Conservation (phyloP, 2,888 invertebrate species). For the Corbicula japonica region DNA sequence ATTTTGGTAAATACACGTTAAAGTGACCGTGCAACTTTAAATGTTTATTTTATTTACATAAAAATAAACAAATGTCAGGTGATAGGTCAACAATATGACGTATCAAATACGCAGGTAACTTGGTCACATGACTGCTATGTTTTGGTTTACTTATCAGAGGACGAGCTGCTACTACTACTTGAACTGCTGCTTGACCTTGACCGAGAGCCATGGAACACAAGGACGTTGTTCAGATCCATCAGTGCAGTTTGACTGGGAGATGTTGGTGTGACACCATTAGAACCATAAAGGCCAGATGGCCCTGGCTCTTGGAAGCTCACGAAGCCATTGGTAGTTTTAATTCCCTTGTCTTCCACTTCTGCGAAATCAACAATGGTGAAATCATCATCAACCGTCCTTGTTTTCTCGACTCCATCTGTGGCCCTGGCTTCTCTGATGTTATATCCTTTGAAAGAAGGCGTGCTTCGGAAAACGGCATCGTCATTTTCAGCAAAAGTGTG, state of each 20-base stretch:
- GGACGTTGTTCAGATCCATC: conserved; percentile 24
- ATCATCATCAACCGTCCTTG: conserved; percentile 20
- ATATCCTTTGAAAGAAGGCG: background rate
- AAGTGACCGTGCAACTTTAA: too few relatives aligned
- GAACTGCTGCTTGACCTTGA: background rate
- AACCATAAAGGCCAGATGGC: background rate
- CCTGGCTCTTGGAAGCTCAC: conserved; percentile 8
- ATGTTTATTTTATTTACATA: too few relatives aligned
- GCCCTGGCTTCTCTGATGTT: conserved; percentile 11
- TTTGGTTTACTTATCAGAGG: too few relatives aligned
- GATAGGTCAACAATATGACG: too few relatives aligned
- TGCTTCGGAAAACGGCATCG: conserved; percentile 3
- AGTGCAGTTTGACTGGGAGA: conserved; percentile 15
- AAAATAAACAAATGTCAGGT: too few relatives aligned
- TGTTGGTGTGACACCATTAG: conserved; percentile 6
- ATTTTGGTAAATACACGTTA: too few relatives aligned
- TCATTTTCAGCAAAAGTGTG: conserved; percentile 5
- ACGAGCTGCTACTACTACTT: conserved; percentile 30
- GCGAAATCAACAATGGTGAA: conserved; percentile 39
- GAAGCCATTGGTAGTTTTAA: conserved; percentile 7
- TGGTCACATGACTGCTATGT: too few relatives aligned
- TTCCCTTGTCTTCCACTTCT: background rate
- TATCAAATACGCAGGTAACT: too few relatives aligned
- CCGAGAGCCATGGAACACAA: background rate
- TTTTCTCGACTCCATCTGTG: conserved; percentile 9